These are phyloP conservation scores for Pollimyrus isidori DNA, from an alignment of 2,113 vertebrate species.

Conservation along the genomic window DNA sequence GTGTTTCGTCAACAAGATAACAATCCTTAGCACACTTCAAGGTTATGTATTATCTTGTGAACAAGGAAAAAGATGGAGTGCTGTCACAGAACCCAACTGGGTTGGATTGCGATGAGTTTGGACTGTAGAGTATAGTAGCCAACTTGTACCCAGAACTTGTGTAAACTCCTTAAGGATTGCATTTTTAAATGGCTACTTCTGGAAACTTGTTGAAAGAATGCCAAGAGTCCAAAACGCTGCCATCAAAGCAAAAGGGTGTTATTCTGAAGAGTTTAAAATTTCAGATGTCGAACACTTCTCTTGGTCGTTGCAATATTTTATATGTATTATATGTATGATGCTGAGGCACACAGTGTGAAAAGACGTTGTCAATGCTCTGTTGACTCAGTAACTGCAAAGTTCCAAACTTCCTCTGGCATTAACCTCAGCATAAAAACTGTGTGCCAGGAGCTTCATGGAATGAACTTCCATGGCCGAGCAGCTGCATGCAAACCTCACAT, in stretches of 20 bases:
- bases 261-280: not conserved
- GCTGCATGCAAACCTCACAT: not conserved
- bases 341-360: too few relatives aligned
- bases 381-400: not conserved
- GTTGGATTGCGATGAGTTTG: not conserved
- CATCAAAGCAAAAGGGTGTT: not conserved
- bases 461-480: not conserved
- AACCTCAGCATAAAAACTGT: not conserved
- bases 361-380: not conserved
- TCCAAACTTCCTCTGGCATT: not conserved
- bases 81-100: not conserved
- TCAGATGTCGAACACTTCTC: not conserved
- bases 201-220: not conserved
- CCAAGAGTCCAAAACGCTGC: not conserved
- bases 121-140: not conserved
- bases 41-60: not conserved
- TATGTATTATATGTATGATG: not conserved
- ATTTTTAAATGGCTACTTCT: not conserved
- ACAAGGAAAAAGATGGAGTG: not conserved
- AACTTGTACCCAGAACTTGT: not conserved
- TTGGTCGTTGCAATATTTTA: not conserved
- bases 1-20: not conserved
- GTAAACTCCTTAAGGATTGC: not conserved
- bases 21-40: not conserved
- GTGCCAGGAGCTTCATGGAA: not conserved